These are phyloP conservation scores for Alligator sinensis DNA, from an alignment of 2,113 vertebrate species.

Conservation along the genomic window DNA sequence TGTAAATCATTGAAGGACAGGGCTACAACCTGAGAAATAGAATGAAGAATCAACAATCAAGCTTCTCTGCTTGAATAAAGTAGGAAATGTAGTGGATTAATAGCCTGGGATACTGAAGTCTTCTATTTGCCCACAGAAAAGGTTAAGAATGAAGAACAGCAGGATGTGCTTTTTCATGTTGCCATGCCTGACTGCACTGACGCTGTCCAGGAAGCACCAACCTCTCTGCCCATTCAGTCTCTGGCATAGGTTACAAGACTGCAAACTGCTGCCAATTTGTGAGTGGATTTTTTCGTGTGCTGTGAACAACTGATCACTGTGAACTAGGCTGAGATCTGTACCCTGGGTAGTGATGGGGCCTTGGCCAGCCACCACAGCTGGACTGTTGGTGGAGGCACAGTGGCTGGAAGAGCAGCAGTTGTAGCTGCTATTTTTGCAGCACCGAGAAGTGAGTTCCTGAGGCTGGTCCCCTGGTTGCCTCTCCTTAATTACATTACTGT, in stretches of 20 bases:
- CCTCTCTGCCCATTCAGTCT: too few relatives aligned
- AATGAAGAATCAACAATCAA: constrained; percentile 13
- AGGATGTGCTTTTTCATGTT: not conserved
- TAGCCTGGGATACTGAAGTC: constrained; percentile 26
- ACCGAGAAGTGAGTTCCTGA: too few relatives aligned
- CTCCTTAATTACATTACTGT: too few relatives aligned
- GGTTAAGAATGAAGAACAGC: not conserved
- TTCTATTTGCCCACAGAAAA: not conserved
- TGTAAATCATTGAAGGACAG: constrained; percentile 24
- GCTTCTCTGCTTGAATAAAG: not conserved
- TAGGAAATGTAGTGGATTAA: not conserved
- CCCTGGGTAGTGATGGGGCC: too few relatives aligned
- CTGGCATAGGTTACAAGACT: too few relatives aligned
- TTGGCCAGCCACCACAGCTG: too few relatives aligned
- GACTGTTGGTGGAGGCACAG: too few relatives aligned
- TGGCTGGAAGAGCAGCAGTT: too few relatives aligned
- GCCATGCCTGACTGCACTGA: not conserved
- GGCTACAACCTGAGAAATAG: constrained; percentile 7
- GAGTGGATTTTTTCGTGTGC: not conserved
- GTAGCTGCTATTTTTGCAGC: too few relatives aligned
- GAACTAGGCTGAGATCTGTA: too few relatives aligned
- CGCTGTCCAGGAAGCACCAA: not conserved
- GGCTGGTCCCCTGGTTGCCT: too few relatives aligned
- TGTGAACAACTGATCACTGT: too few relatives aligned
- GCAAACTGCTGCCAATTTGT: not conserved